Evolutionary conservation across 2,888 invertebrate species (phyloP), one percentile per base, ranked within the genome.

Genomic region (Ophion obscuratus): DNA sequence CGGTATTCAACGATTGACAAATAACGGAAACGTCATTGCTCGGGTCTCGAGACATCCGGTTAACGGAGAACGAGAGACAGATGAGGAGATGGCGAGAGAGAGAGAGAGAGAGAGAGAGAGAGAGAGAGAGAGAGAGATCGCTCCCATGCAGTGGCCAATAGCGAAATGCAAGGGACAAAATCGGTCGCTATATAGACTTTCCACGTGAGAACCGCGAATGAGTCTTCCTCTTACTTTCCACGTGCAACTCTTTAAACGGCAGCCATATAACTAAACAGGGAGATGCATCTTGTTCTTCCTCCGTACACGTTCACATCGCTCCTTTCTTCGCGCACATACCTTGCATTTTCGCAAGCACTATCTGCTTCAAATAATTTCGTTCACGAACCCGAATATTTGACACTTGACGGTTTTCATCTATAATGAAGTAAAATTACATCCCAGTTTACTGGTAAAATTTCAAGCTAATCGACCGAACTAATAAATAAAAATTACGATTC

Each of bases 311-410:
- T 82, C 70, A 68, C 81, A 79, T 82, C 64, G 44, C 62, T 68
- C 47, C n/a, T 68, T 64, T 81, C 78, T n/a, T 85, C 70, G 75
- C 82, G 71, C 62, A 85, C 3, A 14, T 14, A 47, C 14, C 36
- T 82, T 36, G 71, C 67, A 73, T 47, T 90, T 90, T 89, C 89
- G 88, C 85, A 90, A 91, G 88, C 82, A 90, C 89, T 89, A 88
- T 90, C 85, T 81, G 6, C 40, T 40, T 40, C 9, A 40, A 40
- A 40, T 7, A 9, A 31, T 1, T 31, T 31, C 31, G 3, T 31
- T 31, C 31, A 4, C 4, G 31, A 31, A 31, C 31, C 31, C 31
- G 31, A 31, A 31, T 31, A 31, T 31, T 31, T 31, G 4, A 31
- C 31, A 31, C 31, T 31, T 31, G 0, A 4, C 31, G 31, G 4